These are phyloP conservation scores for Pseudopodoces humilis DNA, from an alignment of 2,113 vertebrate genomes.

Conservation along the genomic window DNA sequence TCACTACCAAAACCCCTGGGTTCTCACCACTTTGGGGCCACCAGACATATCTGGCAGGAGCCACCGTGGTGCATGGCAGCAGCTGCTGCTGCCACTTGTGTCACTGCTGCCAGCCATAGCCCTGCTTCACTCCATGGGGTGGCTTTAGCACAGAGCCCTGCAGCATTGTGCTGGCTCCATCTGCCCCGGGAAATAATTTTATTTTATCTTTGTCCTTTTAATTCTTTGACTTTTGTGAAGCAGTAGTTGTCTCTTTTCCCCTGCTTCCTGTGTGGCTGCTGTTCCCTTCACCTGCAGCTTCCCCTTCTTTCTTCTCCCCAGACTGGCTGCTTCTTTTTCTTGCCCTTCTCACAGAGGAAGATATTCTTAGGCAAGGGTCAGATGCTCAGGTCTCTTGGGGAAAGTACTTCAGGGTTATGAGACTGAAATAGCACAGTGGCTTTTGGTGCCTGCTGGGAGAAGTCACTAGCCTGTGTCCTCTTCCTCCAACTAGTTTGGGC, in stretches of 20 bases:
- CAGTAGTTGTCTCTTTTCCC: background rate
- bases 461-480: background rate
- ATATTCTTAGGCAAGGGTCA: conserved; percentile 9
- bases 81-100: background rate
- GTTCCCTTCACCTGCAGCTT: background rate
- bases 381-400: background rate
- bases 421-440: background rate
- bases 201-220: background rate
- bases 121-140: no score
- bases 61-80: background rate
- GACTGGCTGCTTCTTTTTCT: background rate
- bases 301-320: background rate
- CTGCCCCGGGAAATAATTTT: background rate
- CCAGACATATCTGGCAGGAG: conserved; percentile 3
- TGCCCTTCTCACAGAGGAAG: background rate
- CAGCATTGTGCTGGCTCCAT: background rate
- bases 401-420: background rate
- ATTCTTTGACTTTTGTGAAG: background rate
- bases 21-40: background rate
- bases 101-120: background rate
- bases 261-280: background rate
- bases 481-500: background rate
- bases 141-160: background rate
- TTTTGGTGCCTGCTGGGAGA: background rate
- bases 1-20: background rate